Conservation (phyloP, 2,888 invertebrate species). For the Troides aeacus region DNA sequence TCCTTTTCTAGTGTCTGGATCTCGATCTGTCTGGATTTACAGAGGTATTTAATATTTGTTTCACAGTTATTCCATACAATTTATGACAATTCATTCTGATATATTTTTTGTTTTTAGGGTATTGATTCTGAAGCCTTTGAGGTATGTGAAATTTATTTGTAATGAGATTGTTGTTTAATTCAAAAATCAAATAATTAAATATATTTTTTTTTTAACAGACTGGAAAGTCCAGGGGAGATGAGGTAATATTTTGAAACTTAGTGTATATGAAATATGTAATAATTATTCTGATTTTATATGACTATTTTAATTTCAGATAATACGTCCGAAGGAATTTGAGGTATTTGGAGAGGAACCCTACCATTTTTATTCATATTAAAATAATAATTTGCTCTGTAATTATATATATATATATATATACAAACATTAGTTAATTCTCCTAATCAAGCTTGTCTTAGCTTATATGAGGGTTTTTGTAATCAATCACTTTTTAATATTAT, state of each 20-base stretch:
- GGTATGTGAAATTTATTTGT: constrained; percentile 42
- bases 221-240: constrained; percentile 50
- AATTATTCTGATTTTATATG: not conserved
- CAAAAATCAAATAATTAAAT: not conserved
- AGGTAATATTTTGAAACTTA: constrained; percentile 36
- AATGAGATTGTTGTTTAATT: not conserved
- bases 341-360: not conserved
- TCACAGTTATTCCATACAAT: not conserved
- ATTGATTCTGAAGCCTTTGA: constrained; percentile 67
- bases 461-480: too few species aligned
- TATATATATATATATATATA: not conserved
- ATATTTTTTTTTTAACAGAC: constrained; percentile 45
- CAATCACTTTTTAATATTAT: too few species aligned
- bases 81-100: not conserved
- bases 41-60: constrained; percentile 50
- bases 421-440: too few species aligned
- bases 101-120: constrained; percentile 51
- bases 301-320: constrained; percentile 14
- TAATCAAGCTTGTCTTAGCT: too few species aligned
- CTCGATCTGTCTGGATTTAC: constrained; percentile 67
- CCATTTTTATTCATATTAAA: not conserved
- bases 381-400: not conserved
- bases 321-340: constrained; percentile 20
- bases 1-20: constrained; percentile 61
- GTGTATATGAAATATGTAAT: not conserved